A percentile compares a stretch with the other conserved stretches of the same genome.
Evolutionary conservation across 2,113 vertebrate genomes (phyloP).

Genomic region (Electrona antarctica): DNA sequence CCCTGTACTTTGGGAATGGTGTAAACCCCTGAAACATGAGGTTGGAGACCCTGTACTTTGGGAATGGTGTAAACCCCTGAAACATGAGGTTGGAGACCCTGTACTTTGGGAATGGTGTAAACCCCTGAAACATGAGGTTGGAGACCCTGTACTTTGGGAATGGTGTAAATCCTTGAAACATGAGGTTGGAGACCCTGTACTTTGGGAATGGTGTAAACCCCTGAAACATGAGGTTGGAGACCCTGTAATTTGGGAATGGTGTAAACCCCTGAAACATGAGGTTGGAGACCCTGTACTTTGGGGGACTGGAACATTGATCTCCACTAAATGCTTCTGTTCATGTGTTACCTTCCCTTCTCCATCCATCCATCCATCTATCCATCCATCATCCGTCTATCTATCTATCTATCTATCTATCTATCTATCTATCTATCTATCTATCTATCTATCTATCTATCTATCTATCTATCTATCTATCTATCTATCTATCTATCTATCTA

Average conservation of each 20-base stretch:
- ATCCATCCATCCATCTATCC: too few species aligned
- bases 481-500: background rate
- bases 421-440: background rate
- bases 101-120: too few species aligned
- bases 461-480: conserved; percentile 1
- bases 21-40: too few species aligned
- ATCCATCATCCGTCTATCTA: conserved; percentile 2
- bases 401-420: background rate
- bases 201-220: background rate
- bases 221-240: conserved; percentile 18
- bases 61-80: background rate
- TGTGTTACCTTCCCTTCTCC: background rate
- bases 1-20: too few species aligned
- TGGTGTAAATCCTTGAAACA: too few species aligned
- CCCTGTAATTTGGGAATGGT: background rate
- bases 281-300: conserved; percentile 17
- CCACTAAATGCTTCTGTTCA: background rate
- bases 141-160: too few species aligned
- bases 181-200: too few species aligned
- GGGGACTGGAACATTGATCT: conserved; percentile 17
- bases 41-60: too few species aligned
- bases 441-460: background rate
- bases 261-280: conserved; percentile 1
- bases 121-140: too few species aligned
- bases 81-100: background rate